phyloP scores from a whole-genome alignment of 1,140 invertebrate species.

The Riptortus pedestris region DNA sequence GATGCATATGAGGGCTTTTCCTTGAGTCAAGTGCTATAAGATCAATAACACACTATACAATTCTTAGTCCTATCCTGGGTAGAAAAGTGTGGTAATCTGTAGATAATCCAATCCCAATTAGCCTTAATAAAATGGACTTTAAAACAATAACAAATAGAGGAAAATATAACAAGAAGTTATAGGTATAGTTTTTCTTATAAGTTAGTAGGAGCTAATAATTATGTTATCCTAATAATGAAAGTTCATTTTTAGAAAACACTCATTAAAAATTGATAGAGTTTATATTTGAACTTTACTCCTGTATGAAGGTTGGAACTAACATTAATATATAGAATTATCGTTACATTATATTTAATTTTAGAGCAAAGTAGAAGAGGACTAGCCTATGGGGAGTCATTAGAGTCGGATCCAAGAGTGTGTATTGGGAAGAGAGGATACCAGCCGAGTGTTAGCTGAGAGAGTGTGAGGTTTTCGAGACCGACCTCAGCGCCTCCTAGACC shows the following conservation, averaged over 20 bases:
- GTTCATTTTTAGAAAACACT: background rate
- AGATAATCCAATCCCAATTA: too few relatives aligned
- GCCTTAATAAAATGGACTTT: too few relatives aligned
- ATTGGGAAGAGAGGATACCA: constrained; percentile 86
- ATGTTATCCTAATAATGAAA: background rate
- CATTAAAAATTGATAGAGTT: background rate
- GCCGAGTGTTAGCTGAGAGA: constrained; percentile 63
- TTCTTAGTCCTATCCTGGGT: too few relatives aligned
- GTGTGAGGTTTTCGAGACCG: constrained; percentile 62
- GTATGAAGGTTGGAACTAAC: background rate
- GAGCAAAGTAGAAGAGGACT: too few relatives aligned
- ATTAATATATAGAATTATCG: background rate
- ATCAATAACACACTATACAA: too few relatives aligned
- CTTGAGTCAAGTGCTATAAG: too few relatives aligned
- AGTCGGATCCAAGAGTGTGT: constrained; percentile 55
- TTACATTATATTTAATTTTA: background rate
- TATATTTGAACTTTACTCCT: too few relatives aligned
- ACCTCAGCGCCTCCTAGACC: constrained; percentile 78
- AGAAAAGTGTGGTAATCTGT: too few relatives aligned
- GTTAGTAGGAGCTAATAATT: background rate
- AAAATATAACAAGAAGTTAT: too few relatives aligned
- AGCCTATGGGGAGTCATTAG: constrained; percentile 53
- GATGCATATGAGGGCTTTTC: too few relatives aligned
- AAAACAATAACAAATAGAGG: too few relatives aligned
- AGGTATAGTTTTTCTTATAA: background rate